Percentiles rank a stretch among this genome's conserved stretches.
Evolutionary conservation across 2,113 vertebrate species (phyloP).

Genomic region (Rhadina sibilatrix): DNA sequence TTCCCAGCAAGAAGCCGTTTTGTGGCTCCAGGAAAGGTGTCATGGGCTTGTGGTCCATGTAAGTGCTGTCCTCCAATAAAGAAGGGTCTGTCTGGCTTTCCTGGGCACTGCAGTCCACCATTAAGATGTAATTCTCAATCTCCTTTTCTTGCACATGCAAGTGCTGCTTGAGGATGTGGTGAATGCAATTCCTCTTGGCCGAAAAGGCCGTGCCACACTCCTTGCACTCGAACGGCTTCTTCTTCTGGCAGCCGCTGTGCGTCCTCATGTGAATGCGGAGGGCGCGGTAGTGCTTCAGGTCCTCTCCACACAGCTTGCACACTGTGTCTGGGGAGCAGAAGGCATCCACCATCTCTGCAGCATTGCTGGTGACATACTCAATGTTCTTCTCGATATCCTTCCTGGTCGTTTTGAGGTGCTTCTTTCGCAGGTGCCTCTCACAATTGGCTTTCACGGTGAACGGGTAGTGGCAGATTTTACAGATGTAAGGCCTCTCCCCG

Average conservation of each 20-base stretch:
- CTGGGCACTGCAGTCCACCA: slow-evolving; percentile 62
- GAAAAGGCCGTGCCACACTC: slow-evolving; percentile 90
- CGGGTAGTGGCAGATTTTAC: slow-evolving; percentile 96
- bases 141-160: slow-evolving; percentile 90
- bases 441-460: slow-evolving; percentile 99
- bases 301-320: slow-evolving; percentile 89
- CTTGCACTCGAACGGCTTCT: slow-evolving; percentile 92
- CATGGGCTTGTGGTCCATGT: slow-evolving; percentile 67
- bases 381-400: slow-evolving; percentile 99
- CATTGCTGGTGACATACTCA: slow-evolving; percentile 86
- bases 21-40: slow-evolving; percentile 72
- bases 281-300: slow-evolving; percentile 89
- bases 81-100: slow-evolving; percentile 48
- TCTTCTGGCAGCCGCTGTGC: slow-evolving; percentile 89
- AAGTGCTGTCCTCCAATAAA: slow-evolving; percentile 64
- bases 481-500: slow-evolving; percentile 94
- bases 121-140: slow-evolving; percentile 89
- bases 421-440: slow-evolving; percentile 95
- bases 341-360: slow-evolving; percentile 75
- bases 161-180: slow-evolving; percentile 95
- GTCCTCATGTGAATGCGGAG: slow-evolving; percentile 94
- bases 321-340: slow-evolving; percentile 82
- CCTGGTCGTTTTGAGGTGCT: slow-evolving; percentile 91
- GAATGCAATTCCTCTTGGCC: slow-evolving; percentile 93
- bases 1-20: slow-evolving; percentile 41